phyloP scores from a whole-genome alignment of 1,140 invertebrate genomes.

The Trichomalopsis sarcophagae region DNA sequence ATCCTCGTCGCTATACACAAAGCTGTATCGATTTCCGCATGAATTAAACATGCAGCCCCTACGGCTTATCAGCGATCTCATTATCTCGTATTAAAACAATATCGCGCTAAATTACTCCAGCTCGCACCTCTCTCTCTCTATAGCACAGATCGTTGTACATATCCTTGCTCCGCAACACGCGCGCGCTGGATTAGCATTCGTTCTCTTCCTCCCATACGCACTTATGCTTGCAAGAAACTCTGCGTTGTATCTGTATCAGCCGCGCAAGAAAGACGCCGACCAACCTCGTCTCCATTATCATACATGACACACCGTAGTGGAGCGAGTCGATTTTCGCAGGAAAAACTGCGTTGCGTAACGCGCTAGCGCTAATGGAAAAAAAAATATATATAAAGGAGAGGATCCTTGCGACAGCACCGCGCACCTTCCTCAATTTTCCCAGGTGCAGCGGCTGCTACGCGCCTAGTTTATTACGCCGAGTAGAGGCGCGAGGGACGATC shows the following conservation, averaged over 20 bases:
- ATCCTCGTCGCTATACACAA: no score
- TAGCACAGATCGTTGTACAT: neutral
- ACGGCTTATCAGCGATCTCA: no score
- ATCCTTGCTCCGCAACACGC: neutral
- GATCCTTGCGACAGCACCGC: constrained; percentile 20
- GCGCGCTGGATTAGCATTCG: neutral
- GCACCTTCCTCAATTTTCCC: constrained; percentile 43
- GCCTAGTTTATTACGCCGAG: constrained; percentile 46
- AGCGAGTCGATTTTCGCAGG: constrained; percentile 24
- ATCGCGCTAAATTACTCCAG: neutral
- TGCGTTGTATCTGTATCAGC: neutral
- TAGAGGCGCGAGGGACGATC: constrained; percentile 5
- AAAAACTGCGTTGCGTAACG: constrained; percentile 9
- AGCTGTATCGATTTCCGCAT: no score
- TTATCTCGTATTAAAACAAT: neutral
- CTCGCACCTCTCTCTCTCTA: no score
- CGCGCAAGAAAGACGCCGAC: neutral
- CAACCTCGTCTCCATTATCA: neutral
- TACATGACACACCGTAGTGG: neutral
- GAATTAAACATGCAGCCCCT: no score
- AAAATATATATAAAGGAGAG: neutral
- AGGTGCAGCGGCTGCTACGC: constrained; percentile 31
- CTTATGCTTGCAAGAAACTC: neutral
- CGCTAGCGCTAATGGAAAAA: neutral
- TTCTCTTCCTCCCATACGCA: neutral